These are phyloP conservation scores for Rhodeus uyekii DNA, from an alignment of 2,797 vertebrate species.

Conservation along the genomic window DNA sequence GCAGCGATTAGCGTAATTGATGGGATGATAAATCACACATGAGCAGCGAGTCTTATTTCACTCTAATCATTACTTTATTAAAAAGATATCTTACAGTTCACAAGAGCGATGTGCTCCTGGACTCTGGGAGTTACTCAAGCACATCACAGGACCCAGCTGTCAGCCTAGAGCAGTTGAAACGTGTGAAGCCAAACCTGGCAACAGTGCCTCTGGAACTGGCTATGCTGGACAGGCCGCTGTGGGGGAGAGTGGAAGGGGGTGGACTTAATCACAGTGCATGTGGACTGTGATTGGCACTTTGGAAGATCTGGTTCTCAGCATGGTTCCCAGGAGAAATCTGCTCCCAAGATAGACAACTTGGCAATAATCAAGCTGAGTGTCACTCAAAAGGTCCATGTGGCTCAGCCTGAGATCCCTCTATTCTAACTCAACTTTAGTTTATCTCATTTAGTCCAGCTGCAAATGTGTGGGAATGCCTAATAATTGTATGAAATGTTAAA, in stretches of 20 bases:
- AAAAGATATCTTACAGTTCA: constrained; percentile 13
- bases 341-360: constrained; percentile 51
- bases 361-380: constrained; percentile 39
- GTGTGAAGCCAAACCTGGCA: neutral
- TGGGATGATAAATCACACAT: constrained; percentile 30
- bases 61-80: constrained; percentile 43
- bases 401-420: neutral
- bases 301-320: constrained; percentile 33
- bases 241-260: neutral
- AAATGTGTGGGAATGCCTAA: neutral
- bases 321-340: constrained; percentile 56
- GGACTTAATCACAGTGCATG: constrained; percentile 25
- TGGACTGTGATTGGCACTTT: constrained; percentile 64
- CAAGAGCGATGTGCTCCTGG: neutral
- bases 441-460: neutral
- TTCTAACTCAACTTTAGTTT: neutral
- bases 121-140: constrained; percentile 19
- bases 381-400: constrained; percentile 30
- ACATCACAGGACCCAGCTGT: neutral
- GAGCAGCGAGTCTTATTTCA: constrained; percentile 28
- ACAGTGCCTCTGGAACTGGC: neutral
- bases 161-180: constrained; percentile 10
- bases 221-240: neutral
- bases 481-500: neutral
- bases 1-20: constrained; percentile 43